Conservation (phyloP, 2,113 vertebrate genomes). For the Raja brachyura region DNA sequence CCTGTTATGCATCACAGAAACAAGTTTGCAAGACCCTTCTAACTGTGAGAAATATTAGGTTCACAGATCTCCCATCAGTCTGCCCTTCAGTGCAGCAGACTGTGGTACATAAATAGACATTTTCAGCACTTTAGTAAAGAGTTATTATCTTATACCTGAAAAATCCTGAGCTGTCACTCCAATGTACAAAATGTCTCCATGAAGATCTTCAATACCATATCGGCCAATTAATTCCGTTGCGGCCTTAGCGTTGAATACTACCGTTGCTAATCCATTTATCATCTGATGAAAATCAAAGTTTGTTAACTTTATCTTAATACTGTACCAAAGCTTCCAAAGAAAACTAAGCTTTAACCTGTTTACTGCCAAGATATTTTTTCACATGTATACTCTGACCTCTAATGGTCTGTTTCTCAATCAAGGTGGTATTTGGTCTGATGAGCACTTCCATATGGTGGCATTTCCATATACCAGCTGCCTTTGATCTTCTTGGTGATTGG, state of each 20-base stretch:
- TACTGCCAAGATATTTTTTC: too few species aligned
- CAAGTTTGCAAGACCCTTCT: background rate
- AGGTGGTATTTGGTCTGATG: too few species aligned
- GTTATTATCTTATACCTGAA: slow-evolving; percentile 47
- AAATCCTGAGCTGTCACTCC: slow-evolving; percentile 56
- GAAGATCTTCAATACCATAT: slow-evolving; percentile 53
- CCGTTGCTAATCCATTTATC: slow-evolving; percentile 51
- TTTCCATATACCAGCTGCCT: too few species aligned
- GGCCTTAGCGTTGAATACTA: slow-evolving; percentile 54
- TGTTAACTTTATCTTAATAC: background rate
- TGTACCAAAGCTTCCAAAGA: background rate
- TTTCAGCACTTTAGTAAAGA: background rate
- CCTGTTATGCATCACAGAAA: background rate
- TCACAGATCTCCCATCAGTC: background rate
- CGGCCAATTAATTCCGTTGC: slow-evolving; percentile 51
- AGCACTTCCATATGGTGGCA: too few species aligned
- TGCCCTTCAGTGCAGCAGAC: background rate
- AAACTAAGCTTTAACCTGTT: background rate
- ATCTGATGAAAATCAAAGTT: slow-evolving; percentile 48
- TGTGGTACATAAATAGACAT: background rate
- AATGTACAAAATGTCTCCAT: slow-evolving; percentile 57
- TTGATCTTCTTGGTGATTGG: too few species aligned
- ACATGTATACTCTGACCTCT: too few species aligned
- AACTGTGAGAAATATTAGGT: background rate
- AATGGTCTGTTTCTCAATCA: too few species aligned